These are phyloP conservation scores for Dioctria rufipes DNA, from an alignment of 2,888 invertebrate genomes.

Conservation along the genomic window DNA sequence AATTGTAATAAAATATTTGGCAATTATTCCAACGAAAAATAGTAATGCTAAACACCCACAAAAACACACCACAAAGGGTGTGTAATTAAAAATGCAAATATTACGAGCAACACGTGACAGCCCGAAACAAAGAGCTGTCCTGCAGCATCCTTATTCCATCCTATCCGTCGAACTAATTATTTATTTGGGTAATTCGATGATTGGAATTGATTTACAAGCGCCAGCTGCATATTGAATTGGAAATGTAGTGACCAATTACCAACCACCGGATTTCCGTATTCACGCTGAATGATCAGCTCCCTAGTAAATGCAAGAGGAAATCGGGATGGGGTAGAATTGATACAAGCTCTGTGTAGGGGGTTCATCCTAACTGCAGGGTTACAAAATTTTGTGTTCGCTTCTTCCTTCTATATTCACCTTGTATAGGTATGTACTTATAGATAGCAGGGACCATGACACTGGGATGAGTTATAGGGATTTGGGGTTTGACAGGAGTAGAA, in stretches of 20 bases:
- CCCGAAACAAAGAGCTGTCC: not conserved
- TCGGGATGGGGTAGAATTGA: not conserved
- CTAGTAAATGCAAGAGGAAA: not conserved
- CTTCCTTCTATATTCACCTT: not conserved
- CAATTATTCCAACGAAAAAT: constrained; percentile 14
- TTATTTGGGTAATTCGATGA: constrained; percentile 56
- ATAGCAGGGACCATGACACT: not conserved
- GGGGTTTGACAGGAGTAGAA: constrained; percentile 18
- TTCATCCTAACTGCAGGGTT: not conserved
- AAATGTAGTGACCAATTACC: constrained; percentile 55
- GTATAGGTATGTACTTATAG: not conserved
- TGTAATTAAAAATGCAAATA: constrained; percentile 54
- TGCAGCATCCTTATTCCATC: constrained; percentile 14
- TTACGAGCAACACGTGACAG: constrained; percentile 49
- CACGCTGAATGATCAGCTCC: not conserved
- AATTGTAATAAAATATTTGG: constrained; percentile 21
- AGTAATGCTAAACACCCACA: not conserved
- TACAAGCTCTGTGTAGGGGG: not conserved
- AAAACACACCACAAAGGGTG: constrained; percentile 17
- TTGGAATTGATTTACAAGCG: constrained; percentile 58
- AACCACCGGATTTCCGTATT: constrained; percentile 45
- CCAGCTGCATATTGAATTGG: constrained; percentile 56
- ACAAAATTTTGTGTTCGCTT: not conserved
- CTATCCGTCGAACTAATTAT: constrained; percentile 45
- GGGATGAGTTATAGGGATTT: not conserved